phyloP scores from a whole-genome alignment of 1,140 invertebrate species.

The Cherax destructor region DNA sequence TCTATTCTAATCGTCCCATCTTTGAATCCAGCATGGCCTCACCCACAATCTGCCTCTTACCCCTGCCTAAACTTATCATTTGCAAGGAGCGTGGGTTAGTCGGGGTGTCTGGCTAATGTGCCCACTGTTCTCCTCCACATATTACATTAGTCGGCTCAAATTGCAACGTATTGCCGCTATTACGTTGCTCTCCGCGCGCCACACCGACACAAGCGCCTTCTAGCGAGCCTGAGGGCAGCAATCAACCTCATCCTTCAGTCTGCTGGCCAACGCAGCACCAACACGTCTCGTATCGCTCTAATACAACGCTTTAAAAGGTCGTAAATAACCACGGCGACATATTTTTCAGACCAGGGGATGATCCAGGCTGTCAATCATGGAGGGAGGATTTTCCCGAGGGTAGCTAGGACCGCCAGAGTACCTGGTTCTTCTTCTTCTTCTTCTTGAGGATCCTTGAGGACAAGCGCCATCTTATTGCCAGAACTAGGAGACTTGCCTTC shows the following conservation, averaged over 20 bases:
- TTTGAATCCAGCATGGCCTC: no score
- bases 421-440: no score
- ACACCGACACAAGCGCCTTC: neutral
- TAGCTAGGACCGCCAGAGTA: no score
- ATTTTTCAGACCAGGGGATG: neutral
- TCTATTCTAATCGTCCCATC: no score
- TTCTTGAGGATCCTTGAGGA: no score
- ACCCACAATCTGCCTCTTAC: neutral
- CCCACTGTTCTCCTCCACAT: neutral
- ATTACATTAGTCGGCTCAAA: conserved; percentile 11
- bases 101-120: neutral
- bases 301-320: neutral
- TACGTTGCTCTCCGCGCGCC: neutral
- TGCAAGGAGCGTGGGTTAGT: conserved; percentile 10
- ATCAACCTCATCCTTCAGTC: no score
- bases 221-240: no score
- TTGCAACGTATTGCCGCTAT: conserved; percentile 4
- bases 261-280: no score
- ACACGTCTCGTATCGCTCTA: neutral
- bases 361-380: neutral
- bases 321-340: neutral
- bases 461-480: no score
- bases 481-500: no score
- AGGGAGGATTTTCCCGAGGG: no score
- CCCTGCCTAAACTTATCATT: conserved; percentile 16